Base-by-base conservation (phyloP, 92 coral and sea anemone species). In the Siderastrea radians region DNA sequence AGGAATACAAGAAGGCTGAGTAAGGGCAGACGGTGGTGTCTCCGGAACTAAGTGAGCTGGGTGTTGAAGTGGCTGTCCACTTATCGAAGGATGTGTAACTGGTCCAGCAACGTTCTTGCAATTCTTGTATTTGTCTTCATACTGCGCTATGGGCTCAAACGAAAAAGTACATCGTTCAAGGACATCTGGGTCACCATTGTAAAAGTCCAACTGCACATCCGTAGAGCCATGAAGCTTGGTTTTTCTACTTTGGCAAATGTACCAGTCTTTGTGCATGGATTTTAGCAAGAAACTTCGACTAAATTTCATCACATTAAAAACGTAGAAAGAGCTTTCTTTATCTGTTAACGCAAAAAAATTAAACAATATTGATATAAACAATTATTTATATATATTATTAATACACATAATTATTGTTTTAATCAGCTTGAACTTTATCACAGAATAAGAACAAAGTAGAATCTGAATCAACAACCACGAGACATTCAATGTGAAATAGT, bases 91-190 rank as follows among this genome's bases (percentile, higher is more conserved):
- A 49, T 48, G 83, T 3, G 1, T 45, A 17, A 10, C 83, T 47
- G 83, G 74, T 49, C 83, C 73, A 62, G 13, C 61, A 48, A 64
- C 91, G 26, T 77, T 87, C 60, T 50, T 82, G 44, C 94, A 91
- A 51, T 87, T 61, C 44, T 2, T 50, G 9, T 68, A 26, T 19
- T 67, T 77, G 80, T 81, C 50, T 2, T 71, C 51, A 14, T 71
- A 63, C 49, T 50, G 26, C 0, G 88, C 60, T 72, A 87, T 43
- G 52, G 94, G 94, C 11, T 58, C 6, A 48, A 87, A 83, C 3
- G 79, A 73, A 68, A 91, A 91, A 11, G 91, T 68, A 43, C 94
- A 91, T 14, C 94, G 74, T 11, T 82, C 65, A 5, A 87, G 83
- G 19, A 82, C 81, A 52, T 83, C 79, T 1, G 85, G 59, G 13